phyloP scores from a whole-genome alignment of 2,797 vertebrate genomes.

The Pyrocephalus nanus region DNA sequence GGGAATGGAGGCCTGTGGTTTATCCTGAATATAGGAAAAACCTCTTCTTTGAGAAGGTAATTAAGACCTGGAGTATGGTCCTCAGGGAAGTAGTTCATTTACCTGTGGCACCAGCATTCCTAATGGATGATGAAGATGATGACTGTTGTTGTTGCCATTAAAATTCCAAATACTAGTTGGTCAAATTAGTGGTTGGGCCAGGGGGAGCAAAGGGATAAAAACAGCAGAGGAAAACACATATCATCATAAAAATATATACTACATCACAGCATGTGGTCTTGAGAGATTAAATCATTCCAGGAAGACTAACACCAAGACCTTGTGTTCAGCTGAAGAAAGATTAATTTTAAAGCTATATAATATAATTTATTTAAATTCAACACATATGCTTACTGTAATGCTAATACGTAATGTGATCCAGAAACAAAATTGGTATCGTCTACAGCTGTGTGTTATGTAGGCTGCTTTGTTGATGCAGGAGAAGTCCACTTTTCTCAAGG shows the following conservation, averaged over 20 bases:
- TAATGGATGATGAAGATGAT: not conserved
- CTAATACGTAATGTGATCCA: not conserved
- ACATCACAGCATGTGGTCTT: not conserved
- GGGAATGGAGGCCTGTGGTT: not conserved
- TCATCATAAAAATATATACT: not conserved
- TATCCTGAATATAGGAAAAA: not conserved
- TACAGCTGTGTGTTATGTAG: not conserved
- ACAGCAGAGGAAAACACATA: not conserved
- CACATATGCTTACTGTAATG: not conserved
- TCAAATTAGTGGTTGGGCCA: not conserved
- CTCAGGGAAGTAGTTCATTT: not conserved
- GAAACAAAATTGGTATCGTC: not conserved
- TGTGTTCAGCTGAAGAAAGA: not conserved
- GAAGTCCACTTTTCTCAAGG: not conserved
- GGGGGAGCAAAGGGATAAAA: not conserved
- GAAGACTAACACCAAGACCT: not conserved
- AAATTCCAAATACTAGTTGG: not conserved
- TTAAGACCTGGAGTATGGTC: not conserved
- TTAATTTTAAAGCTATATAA: not conserved
- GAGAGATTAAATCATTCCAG: not conserved
- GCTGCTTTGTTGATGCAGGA: not conserved
- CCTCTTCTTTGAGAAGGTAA: not conserved
- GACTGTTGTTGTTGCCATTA: not conserved
- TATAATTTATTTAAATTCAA: not conserved
- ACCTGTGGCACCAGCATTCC: not conserved